Conservation (phyloP, 2,797 vertebrate genomes). For the Acomys russatus region DNA sequence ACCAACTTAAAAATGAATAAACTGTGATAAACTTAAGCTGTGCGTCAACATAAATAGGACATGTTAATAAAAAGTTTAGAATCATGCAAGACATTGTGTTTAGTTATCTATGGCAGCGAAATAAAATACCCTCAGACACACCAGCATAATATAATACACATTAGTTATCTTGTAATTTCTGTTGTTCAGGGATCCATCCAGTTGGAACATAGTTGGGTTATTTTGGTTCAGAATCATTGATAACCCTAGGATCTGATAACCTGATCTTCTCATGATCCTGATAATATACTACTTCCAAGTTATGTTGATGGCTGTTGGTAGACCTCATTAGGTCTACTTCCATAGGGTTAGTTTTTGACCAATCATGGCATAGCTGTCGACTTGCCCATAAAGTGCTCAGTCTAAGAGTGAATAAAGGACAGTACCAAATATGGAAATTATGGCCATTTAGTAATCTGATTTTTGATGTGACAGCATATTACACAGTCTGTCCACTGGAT, state of each 20-base stretch:
- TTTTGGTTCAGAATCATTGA: background rate
- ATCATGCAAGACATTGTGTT: background rate
- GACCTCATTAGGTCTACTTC: background rate
- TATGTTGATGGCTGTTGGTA: background rate
- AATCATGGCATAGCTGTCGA: background rate
- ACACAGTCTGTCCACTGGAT: background rate
- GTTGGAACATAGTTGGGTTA: background rate
- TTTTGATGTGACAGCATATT: background rate
- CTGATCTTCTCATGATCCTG: too few relatives aligned
- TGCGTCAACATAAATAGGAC: background rate
- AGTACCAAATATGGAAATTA: background rate
- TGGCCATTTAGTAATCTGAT: conserved; percentile 8
- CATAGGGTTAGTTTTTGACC: background rate
- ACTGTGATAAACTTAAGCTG: conserved; percentile 26
- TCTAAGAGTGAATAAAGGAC: background rate
- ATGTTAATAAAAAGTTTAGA: background rate
- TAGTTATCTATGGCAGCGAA: background rate
- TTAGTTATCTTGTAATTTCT: background rate
- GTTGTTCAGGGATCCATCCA: background rate
- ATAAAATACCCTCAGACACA: background rate
- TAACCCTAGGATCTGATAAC: background rate
- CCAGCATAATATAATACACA: background rate
- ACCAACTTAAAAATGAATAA: conserved; percentile 36
- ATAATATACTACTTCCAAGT: background rate
- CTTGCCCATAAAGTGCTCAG: background rate